phyloP scores from a whole-genome alignment of 2,113 vertebrate species.

The Embiotoca jacksoni region DNA sequence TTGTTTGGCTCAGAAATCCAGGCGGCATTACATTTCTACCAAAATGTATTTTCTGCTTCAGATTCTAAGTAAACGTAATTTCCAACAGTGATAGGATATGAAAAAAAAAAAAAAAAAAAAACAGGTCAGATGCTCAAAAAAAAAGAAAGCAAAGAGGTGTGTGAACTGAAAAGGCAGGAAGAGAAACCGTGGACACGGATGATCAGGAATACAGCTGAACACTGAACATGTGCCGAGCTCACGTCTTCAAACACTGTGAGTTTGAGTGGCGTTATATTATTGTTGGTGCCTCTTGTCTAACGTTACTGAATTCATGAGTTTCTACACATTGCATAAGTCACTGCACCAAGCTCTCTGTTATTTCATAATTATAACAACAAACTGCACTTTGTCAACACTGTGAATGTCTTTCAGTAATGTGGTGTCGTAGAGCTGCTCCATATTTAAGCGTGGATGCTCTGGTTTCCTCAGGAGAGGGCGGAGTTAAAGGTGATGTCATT shows the following conservation, averaged over 20 bases:
- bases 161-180: no score
- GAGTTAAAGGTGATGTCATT: conserved; percentile 68
- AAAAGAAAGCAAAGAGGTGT: no score
- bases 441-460: conserved; percentile 4
- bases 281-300: not conserved
- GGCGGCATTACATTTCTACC: no score
- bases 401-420: conserved; percentile 6
- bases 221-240: no score
- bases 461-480: conserved; percentile 25
- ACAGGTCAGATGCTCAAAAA: no score
- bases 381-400: conserved; percentile 3
- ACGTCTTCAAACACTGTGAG: not conserved
- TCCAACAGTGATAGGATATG: no score
- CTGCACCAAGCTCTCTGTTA: not conserved
- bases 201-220: no score
- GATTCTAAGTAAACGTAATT: no score
- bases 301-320: not conserved
- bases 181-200: no score
- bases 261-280: not conserved
- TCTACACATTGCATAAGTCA: not conserved
- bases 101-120: no score
- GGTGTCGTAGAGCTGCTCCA: not conserved
- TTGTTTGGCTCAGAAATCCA: not conserved
- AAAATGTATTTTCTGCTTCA: no score
- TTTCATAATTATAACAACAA: not conserved